Conservation (phyloP, 2,888 invertebrate genomes). For the Trissonchulus latispiculum region DNA sequence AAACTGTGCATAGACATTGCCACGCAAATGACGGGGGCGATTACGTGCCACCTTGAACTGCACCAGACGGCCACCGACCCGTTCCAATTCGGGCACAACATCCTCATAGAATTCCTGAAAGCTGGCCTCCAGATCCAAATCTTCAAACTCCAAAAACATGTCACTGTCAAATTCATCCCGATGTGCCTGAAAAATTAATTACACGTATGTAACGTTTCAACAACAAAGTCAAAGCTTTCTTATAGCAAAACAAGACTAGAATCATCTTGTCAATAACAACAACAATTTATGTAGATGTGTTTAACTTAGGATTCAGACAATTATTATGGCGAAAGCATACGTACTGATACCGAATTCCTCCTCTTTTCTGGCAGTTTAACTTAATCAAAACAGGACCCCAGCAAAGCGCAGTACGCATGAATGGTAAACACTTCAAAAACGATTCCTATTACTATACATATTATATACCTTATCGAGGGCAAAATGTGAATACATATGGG, state of each 20-base stretch:
- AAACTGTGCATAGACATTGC: conserved; percentile 17
- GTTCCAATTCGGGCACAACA: conserved; percentile 3
- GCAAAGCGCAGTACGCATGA: too few relatives aligned
- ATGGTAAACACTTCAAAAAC: too few relatives aligned
- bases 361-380: too few relatives aligned
- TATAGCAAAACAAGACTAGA: background rate
- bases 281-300: too few relatives aligned
- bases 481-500: background rate
- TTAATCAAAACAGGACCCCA: too few relatives aligned
- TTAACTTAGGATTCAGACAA: too few relatives aligned
- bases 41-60: background rate
- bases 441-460: too few relatives aligned
- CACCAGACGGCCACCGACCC: background rate
- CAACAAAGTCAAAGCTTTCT: too few relatives aligned
- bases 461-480: background rate
- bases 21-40: conserved; percentile 2
- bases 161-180: conserved; percentile 8
- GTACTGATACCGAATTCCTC: background rate
- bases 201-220: too few relatives aligned
- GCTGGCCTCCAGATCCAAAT: background rate
- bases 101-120: conserved; percentile 8
- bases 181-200: background rate
- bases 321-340: too few relatives aligned
- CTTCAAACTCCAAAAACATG: conserved; percentile 15
- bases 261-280: background rate